Conservation (phyloP, 1,140 invertebrate species). For the Drosophila malerkotliana region DNA sequence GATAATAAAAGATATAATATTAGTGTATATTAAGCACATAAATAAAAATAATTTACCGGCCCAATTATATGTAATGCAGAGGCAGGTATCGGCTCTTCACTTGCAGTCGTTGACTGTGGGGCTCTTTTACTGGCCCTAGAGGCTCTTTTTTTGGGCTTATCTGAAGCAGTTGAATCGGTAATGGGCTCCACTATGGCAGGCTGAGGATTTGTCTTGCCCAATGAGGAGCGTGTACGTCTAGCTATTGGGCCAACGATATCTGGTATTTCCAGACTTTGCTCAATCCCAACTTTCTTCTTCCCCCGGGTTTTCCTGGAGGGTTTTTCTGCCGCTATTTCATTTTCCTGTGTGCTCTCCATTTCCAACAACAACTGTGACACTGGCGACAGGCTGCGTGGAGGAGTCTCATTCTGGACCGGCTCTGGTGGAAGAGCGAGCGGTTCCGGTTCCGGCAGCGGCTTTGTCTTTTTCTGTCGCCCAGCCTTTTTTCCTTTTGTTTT, state of each 20-base stretch:
- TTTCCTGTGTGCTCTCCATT: constrained; percentile 40
- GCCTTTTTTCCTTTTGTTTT: constrained; percentile 31
- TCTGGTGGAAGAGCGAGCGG: background rate
- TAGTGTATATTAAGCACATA: background rate
- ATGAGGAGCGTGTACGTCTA: constrained; percentile 55
- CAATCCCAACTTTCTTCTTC: too few species aligned
- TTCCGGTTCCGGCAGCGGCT: background rate
- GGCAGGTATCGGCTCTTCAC: background rate
- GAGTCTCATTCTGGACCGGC: background rate
- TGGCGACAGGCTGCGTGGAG: constrained; percentile 27
- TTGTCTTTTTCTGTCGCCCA: constrained; percentile 1
- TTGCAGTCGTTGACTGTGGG: background rate
- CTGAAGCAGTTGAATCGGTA: too few species aligned
- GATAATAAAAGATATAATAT: background rate
- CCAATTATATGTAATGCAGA: constrained; percentile 3
- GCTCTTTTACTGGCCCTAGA: background rate
- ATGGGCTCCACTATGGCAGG: background rate
- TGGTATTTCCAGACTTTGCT: background rate
- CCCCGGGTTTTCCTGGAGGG: background rate
- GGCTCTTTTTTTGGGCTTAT: constrained; percentile 3
- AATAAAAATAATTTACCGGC: background rate
- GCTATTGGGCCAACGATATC: constrained; percentile 32
- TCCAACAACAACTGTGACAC: constrained; percentile 54
- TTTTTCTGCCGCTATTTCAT: too few species aligned
- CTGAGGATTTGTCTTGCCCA: constrained; percentile 2